Evolutionary conservation across 2,888 invertebrate genomes (phyloP).

Genomic region (Ecdyonurus torrentis): DNA sequence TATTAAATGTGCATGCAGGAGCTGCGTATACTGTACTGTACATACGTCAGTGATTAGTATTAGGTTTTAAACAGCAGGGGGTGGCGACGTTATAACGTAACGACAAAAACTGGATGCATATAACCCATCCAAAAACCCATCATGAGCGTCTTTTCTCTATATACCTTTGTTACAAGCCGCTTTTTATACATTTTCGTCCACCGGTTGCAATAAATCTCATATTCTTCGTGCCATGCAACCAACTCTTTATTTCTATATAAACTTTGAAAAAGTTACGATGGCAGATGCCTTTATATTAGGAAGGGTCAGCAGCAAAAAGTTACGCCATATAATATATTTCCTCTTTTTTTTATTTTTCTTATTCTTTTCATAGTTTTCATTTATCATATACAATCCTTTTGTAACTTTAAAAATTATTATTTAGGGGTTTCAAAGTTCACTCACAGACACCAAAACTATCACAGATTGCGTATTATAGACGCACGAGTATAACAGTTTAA

Average conservation of each 20-base stretch:
- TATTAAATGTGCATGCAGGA: neutral
- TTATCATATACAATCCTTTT: no score
- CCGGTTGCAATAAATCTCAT: neutral
- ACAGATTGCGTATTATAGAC: no score
- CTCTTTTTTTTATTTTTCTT: no score
- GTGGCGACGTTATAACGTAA: neutral
- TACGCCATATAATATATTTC: no score
- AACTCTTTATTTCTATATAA: neutral
- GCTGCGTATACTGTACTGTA: no score
- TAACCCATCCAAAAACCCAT: neutral
- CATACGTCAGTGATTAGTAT: neutral
- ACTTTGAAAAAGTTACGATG: neutral
- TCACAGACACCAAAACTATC: no score
- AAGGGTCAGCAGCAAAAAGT: neutral
- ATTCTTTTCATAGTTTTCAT: no score
- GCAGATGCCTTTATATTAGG: neutral
- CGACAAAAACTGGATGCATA: neutral
- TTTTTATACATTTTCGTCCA: neutral
- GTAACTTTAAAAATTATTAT: no score
- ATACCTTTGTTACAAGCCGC: neutral
- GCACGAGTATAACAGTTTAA: no score
- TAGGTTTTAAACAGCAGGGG: neutral
- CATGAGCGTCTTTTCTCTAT: neutral
- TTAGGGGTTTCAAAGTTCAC: no score
- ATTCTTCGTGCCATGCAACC: neutral